phyloP scores from a whole-genome alignment of 2,113 vertebrate species.

The Odobenus rosmarus region DNA sequence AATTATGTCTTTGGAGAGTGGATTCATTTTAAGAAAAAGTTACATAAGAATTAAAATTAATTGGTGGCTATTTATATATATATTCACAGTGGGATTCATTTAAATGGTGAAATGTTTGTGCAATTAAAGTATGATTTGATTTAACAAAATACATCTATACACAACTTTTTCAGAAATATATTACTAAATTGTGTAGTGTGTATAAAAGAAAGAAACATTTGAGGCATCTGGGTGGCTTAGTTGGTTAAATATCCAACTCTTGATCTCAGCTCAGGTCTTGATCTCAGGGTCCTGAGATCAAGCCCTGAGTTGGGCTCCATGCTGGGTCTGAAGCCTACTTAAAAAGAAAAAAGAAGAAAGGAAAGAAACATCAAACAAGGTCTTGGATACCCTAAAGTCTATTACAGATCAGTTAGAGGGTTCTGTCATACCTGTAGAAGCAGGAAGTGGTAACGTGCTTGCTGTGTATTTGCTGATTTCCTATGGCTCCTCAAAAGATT shows the following conservation, averaged over 20 bases:
- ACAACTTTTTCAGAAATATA: slow-evolving; percentile 12
- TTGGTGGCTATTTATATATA: background rate
- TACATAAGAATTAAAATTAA: slow-evolving; percentile 45
- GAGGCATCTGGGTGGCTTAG: background rate
- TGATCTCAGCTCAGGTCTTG: background rate
- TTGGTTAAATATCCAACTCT: background rate
- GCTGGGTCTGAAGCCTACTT: background rate
- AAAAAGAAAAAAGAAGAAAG: background rate
- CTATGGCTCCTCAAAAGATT: background rate
- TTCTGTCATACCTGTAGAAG: background rate
- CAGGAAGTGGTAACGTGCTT: background rate
- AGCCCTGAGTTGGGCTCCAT: background rate
- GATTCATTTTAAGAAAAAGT: slow-evolving; percentile 24
- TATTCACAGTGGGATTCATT: slow-evolving; percentile 14
- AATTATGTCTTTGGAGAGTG: background rate
- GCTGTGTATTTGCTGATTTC: background rate
- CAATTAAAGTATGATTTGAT: slow-evolving; percentile 26
- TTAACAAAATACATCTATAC: background rate
- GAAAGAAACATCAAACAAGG: background rate
- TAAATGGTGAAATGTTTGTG: background rate
- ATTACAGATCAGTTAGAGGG: background rate
- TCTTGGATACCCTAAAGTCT: background rate
- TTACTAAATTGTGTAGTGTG: background rate
- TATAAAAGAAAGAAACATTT: background rate
- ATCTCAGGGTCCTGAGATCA: background rate